phyloP scores from a whole-genome alignment of 2,888 invertebrate genomes.

The Napeogenes sylphis region DNA sequence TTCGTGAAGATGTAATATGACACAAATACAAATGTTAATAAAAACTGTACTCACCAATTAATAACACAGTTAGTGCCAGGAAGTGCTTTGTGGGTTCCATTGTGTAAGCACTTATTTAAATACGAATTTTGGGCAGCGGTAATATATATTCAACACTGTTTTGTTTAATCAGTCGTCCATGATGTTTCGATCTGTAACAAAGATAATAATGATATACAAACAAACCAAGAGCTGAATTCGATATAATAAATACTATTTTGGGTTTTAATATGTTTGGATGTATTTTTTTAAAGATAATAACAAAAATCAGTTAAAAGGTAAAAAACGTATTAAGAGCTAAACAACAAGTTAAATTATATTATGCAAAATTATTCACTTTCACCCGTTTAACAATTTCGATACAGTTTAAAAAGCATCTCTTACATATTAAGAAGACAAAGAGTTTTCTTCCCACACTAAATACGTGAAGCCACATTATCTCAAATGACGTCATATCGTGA shows the following conservation, averaged over 20 bases:
- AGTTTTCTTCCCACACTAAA: constrained; percentile 26
- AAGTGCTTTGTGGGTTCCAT: constrained; percentile 50
- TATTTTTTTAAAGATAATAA: not conserved
- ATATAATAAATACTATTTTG: no score
- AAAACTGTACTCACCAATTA: constrained; percentile 52
- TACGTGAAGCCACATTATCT: constrained; percentile 6
- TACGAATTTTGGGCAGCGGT: constrained; percentile 33
- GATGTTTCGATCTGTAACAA: constrained; percentile 55
- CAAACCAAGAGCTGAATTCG: no score
- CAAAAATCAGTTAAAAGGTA: not conserved
- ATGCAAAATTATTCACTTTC: constrained; percentile 19
- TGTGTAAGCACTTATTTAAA: constrained; percentile 33
- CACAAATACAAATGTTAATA: not conserved
- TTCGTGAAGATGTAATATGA: no score
- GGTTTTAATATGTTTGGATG: no score
- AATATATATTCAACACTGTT: constrained; percentile 14
- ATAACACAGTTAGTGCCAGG: constrained; percentile 37
- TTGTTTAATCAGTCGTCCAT: constrained; percentile 51
- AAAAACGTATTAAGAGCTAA: not conserved
- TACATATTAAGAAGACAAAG: constrained; percentile 22
- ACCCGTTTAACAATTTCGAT: constrained; percentile 17
- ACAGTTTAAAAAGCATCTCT: constrained; percentile 16
- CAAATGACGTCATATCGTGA: constrained; percentile 14
- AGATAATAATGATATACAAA: constrained; percentile 22
- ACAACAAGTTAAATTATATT: not conserved